Percentiles rank a stretch among this genome's conserved stretches.
Conservation (phyloP, 2,113 vertebrate genomes). For the Bubo blakistoni region DNA sequence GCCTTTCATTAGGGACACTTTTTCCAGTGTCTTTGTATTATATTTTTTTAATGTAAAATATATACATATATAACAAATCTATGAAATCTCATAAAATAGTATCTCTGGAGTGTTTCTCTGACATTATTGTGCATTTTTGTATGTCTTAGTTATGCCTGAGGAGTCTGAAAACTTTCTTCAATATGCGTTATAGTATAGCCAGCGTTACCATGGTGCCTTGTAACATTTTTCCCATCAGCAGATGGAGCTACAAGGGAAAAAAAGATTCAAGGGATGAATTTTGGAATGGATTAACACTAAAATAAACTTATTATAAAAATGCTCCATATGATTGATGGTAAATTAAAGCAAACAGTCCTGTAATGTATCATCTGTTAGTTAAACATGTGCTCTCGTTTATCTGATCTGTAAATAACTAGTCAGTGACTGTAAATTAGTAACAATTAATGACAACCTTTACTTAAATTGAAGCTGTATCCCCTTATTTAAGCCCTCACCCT, state of each 20-base stretch:
- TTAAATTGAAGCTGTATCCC: not conserved
- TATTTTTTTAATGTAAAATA: not conserved
- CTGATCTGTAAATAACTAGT: constrained; percentile 35
- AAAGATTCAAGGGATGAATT: constrained; percentile 39
- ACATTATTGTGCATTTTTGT: constrained; percentile 18
- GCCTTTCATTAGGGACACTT: not conserved
- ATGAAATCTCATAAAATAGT: not conserved
- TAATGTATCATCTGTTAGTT: constrained; percentile 52
- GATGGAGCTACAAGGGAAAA: constrained; percentile 58
- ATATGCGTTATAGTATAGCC: constrained; percentile 41
- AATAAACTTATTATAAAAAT: constrained; percentile 67
- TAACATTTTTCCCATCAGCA: constrained; percentile 65
- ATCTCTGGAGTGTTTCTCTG: not conserved
- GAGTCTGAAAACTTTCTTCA: constrained; percentile 53
- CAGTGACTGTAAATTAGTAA: not conserved
- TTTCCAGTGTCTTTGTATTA: not conserved
- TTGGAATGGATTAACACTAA: constrained; percentile 61
- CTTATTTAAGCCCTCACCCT: not conserved
- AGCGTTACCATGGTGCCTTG: constrained; percentile 68
- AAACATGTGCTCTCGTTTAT: constrained; percentile 37
- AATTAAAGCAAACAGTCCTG: constrained; percentile 52
- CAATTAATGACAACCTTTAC: not conserved
- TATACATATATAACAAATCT: not conserved
- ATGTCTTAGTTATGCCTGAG: constrained; percentile 41
- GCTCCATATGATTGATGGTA: constrained; percentile 25